Conservation (phyloP, 2,797 vertebrate genomes). For the Acanthiza pusilla region DNA sequence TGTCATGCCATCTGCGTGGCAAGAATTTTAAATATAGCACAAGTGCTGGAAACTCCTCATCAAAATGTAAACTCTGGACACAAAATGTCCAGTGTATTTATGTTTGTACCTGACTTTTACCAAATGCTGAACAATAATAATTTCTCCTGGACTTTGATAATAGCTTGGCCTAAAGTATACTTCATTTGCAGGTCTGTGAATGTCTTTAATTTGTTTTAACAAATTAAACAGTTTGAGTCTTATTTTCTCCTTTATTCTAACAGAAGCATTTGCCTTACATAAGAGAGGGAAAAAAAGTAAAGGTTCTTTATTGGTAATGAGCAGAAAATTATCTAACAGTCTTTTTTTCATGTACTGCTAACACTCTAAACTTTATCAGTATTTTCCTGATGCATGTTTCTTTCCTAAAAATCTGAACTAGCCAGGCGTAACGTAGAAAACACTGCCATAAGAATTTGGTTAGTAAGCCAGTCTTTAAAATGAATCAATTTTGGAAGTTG, state of each 20-base stretch:
- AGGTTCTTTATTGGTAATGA: background rate
- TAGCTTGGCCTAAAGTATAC: background rate
- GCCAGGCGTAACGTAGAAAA: background rate
- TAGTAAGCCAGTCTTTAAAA: background rate
- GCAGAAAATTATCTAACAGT: background rate
- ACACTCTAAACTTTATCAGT: background rate
- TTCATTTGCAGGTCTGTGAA: background rate
- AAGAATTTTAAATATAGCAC: background rate
- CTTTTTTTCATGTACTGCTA: background rate
- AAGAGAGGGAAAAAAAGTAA: fast-evolving
- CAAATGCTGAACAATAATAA: background rate
- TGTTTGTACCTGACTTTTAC: background rate
- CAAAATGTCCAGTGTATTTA: background rate
- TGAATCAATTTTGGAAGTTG: background rate
- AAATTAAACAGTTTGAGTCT: background rate
- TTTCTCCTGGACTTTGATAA: background rate
- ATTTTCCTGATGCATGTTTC: background rate
- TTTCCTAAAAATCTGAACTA: background rate
- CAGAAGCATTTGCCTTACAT: background rate
- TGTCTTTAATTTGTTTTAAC: no score
- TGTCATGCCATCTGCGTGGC: background rate
- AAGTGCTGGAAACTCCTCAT: background rate
- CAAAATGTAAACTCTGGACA: background rate
- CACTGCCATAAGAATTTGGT: background rate
- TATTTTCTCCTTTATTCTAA: background rate